Conservation (phyloP, 2,888 invertebrate species). For the Mythimna pallens region DNA sequence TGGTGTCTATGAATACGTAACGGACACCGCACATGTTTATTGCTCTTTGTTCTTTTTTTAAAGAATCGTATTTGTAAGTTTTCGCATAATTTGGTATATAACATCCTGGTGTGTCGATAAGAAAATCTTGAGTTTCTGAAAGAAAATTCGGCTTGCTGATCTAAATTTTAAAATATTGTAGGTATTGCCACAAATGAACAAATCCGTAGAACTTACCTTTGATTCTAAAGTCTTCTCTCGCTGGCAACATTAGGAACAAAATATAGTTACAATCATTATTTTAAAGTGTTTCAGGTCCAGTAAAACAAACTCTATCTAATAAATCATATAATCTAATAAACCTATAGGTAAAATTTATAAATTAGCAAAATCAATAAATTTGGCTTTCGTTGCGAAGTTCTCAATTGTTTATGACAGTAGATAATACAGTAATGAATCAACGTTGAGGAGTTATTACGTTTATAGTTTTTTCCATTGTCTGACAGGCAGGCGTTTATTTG, state of each 20-base stretch:
- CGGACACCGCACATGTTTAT: conserved; percentile 68
- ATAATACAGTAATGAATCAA: too few species aligned
- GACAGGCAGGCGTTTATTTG: background rate
- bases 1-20: conserved; percentile 70
- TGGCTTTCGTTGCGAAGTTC: background rate
- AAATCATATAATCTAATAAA: background rate
- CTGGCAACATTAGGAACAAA: conserved; percentile 8
- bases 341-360: background rate
- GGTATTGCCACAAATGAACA: too few species aligned
- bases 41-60: conserved; percentile 33
- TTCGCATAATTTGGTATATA: conserved; percentile 77
- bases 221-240: conserved; percentile 20
- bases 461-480: background rate
- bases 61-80: conserved; percentile 65
- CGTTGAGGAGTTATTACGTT: too few species aligned
- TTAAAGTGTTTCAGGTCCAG: background rate
- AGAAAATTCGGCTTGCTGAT: background rate
- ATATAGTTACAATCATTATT: background rate
- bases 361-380: background rate
- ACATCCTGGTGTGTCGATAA: conserved; percentile 79
- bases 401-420: background rate
- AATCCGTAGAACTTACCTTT: conserved; percentile 9
- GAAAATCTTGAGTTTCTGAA: conserved; percentile 55
- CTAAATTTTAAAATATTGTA: background rate
- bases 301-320: too few species aligned